A percentile compares a stretch with the other conserved stretches of the same genome.
These are phyloP conservation scores for Ophthalmolycus amberensis DNA, from an alignment of 2,113 vertebrate genomes.

Conservation along the genomic window DNA sequence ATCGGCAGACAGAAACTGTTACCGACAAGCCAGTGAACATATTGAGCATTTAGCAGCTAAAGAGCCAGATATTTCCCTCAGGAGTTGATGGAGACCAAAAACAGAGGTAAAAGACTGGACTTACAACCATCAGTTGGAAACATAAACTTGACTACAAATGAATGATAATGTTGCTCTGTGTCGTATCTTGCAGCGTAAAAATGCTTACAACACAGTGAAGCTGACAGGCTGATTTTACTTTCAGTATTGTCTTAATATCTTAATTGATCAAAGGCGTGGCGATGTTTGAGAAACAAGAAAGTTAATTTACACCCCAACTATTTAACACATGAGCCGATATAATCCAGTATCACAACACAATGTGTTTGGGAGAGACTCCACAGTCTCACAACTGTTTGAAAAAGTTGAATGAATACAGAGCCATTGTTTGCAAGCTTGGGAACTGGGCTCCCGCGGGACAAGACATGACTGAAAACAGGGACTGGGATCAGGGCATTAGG, in stretches of 20 bases:
- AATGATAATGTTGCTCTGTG: background rate
- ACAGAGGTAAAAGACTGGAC: background rate
- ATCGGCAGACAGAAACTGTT: background rate
- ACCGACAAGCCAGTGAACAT: background rate
- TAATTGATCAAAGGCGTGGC: constrained; percentile 3
- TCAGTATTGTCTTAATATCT: background rate
- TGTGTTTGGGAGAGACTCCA: constrained; percentile 8
- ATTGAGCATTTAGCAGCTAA: constrained; percentile 5
- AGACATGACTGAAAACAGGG: constrained; percentile 60
- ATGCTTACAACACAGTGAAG: constrained; percentile 12
- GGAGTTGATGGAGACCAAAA: background rate
- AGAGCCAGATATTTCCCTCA: background rate
- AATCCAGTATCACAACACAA: constrained; percentile 20
- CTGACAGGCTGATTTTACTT: constrained; percentile 10
- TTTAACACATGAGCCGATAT: constrained; percentile 13
- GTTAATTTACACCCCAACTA: background rate
- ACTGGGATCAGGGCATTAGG: constrained; percentile 45
- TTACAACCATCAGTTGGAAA: background rate
- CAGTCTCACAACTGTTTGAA: constrained; percentile 26
- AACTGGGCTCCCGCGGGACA: constrained; percentile 58
- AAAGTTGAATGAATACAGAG: constrained; percentile 63
- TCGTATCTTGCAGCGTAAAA: background rate
- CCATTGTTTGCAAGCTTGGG: constrained; percentile 69
- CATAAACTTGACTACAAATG: background rate
- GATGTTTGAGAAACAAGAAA: background rate